Conservation (phyloP, 2,113 vertebrate genomes). For the Onychostruthus taczanowskii region DNA sequence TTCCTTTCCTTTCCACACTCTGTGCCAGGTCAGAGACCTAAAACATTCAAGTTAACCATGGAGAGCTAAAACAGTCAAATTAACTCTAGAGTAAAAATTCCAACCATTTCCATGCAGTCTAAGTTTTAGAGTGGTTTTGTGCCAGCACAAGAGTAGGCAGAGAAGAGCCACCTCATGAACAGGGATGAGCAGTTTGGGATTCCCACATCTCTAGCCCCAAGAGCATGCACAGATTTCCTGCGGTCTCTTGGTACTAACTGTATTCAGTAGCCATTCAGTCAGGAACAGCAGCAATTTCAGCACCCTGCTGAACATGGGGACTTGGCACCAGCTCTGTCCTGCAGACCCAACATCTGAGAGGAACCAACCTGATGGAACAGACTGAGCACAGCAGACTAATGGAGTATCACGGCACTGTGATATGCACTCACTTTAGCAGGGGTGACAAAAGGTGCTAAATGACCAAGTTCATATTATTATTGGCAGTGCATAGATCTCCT, state of each 20-base stretch:
- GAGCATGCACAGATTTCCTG: neutral
- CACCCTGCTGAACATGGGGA: neutral
- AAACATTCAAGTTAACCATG: neutral
- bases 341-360: neutral
- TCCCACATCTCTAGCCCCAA: neutral
- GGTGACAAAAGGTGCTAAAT: neutral
- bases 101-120: neutral
- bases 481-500: neutral
- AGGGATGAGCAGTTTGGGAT: neutral
- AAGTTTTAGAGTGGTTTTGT: neutral
- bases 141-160: neutral
- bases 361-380: neutral
- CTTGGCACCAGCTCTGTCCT: neutral
- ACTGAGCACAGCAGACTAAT: neutral
- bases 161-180: neutral
- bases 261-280: neutral
- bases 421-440: neutral
- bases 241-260: neutral
- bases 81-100: neutral
- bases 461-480: neutral
- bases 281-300: neutral
- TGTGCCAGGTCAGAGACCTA: neutral
- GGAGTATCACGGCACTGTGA: accelerated
- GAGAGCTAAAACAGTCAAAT: neutral
- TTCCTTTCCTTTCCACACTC: neutral